Evolutionary conservation across 2,888 invertebrate species (phyloP).

Genomic region (Lepidocyrtinus sp.): DNA sequence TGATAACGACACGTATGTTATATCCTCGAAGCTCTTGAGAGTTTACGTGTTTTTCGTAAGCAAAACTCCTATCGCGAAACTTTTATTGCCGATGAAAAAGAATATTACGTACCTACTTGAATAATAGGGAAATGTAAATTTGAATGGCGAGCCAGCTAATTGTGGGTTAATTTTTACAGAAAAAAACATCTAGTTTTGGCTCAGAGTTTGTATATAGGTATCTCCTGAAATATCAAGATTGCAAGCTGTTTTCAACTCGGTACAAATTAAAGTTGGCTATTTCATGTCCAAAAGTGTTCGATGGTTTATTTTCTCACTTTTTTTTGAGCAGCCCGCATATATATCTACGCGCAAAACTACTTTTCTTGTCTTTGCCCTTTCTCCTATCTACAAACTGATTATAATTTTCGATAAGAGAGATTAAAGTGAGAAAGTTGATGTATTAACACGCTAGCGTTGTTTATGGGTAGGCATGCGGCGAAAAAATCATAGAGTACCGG

Average conservation of each 20-base stretch:
- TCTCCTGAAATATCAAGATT: no score
- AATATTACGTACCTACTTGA: not conserved
- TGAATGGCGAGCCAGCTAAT: constrained; percentile 12
- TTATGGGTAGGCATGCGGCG: constrained; percentile 15
- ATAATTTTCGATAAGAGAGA: constrained; percentile 11
- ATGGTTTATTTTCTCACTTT: constrained; percentile 12
- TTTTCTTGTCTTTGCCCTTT: no score
- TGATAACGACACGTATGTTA: constrained; percentile 1
- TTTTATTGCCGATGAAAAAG: not conserved
- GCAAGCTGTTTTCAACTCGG: no score
- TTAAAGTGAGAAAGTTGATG: constrained; percentile 15
- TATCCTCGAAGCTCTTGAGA: constrained; percentile 1
- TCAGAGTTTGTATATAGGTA: no score
- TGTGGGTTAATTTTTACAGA: not conserved
- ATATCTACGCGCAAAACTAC: not conserved
- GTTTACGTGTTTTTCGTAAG: not conserved
- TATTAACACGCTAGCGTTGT: constrained; percentile 13
- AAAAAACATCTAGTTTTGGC: no score
- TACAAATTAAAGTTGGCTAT: no score
- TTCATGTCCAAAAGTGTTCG: not conserved
- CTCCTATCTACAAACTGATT: constrained; percentile 12
- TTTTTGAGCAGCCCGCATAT: no score
- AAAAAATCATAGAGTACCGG: constrained; percentile 33
- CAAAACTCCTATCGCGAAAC: not conserved
- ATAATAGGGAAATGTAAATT: not conserved